Base-by-base conservation (phyloP, 1,140 invertebrate genomes). In the Chrysomallon squamiferum region DNA sequence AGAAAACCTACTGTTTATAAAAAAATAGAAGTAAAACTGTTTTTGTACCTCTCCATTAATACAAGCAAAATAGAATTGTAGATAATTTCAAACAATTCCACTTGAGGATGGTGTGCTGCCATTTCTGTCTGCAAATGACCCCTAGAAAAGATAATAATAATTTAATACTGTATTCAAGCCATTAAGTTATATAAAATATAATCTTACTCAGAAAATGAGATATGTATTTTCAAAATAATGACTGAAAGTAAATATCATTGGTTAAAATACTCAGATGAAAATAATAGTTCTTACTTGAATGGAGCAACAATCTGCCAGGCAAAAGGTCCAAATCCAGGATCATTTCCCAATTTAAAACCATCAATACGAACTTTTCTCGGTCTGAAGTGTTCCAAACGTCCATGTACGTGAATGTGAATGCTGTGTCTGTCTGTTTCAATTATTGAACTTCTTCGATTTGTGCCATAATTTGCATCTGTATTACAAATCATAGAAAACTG, bases 241-340 rank as follows among this genome's bases (percentile, higher is more conserved):
- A n/a, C n/a, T n/a, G n/a, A n/a, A n/a, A n/a, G n/a, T n/a, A n/a
- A n/a, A n/a, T n/a, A n/a, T n/a, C n/a, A n/a, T n/a, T n/a, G n/a
- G n/a, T n/a, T n/a, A n/a, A n/a, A n/a, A n/a, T n/a, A n/a, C n/a
- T n/a, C n/a, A n/a, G n/a, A n/a, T n/a, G n/a, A n/a, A n/a, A n/a
- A n/a, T 22, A 7, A 22, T 7, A 41, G 6, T 13, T 41, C 73
- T 62, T 65, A 81, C 79, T 77, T 83, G 15, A 82, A 70, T 25
- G 78, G 80, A 25, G 74, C 72, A 6, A 77, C 77, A 32, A 80
- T 80, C 68, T 82, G 78, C 77, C 78, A 80, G 13, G 77, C 73
- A 73, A 76, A 82, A 2, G 80, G 75, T 27, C 80, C 78, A 60
- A 69, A 73, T 2, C 69, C 62, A 27, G 68, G 65, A 29, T 78